phyloP scores from a whole-genome alignment of 2,888 invertebrate genomes.

The Temnothorax ravouxi region DNA sequence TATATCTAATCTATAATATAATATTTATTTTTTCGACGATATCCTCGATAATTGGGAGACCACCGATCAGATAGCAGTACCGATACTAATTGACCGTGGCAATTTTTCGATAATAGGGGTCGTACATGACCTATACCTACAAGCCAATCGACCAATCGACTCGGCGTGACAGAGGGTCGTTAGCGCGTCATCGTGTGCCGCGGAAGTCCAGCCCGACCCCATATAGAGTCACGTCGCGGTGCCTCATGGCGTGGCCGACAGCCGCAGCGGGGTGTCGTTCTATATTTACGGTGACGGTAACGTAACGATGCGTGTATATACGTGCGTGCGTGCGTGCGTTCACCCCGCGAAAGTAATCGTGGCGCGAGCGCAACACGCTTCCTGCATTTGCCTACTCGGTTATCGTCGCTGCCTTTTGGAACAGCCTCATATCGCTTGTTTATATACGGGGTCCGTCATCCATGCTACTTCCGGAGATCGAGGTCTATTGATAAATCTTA shows the following conservation, averaged over 20 bases:
- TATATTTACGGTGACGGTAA: slow-evolving; percentile 74
- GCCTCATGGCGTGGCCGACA: slow-evolving; percentile 52
- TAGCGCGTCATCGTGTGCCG: slow-evolving; percentile 51
- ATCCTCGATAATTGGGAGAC: neutral
- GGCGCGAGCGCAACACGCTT: slow-evolving; percentile 47
- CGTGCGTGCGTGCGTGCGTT: slow-evolving; percentile 55
- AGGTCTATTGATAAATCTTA: neutral
- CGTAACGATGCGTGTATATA: slow-evolving; percentile 60
- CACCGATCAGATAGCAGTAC: neutral
- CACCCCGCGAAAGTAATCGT: slow-evolving; percentile 65
- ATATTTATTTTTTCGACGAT: neutral
- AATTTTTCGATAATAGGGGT: slow-evolving; percentile 43
- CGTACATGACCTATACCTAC: slow-evolving; percentile 49
- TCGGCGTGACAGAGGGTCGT: slow-evolving; percentile 49
- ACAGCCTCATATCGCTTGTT: slow-evolving; percentile 24
- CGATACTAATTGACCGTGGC: slow-evolving; percentile 30
- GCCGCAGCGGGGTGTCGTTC: slow-evolving; percentile 72
- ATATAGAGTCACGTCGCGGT: slow-evolving; percentile 54
- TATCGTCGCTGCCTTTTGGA: slow-evolving; percentile 20
- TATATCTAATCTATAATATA: neutral
- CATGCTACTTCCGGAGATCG: slow-evolving; percentile 19
- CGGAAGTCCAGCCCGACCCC: slow-evolving; percentile 42
- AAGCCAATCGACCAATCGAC: slow-evolving; percentile 46
- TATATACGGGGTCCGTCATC: neutral
- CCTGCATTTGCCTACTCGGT: slow-evolving; percentile 23